Evolutionary conservation across 1,140 invertebrate species (phyloP).

Genomic region (Atta texana): DNA sequence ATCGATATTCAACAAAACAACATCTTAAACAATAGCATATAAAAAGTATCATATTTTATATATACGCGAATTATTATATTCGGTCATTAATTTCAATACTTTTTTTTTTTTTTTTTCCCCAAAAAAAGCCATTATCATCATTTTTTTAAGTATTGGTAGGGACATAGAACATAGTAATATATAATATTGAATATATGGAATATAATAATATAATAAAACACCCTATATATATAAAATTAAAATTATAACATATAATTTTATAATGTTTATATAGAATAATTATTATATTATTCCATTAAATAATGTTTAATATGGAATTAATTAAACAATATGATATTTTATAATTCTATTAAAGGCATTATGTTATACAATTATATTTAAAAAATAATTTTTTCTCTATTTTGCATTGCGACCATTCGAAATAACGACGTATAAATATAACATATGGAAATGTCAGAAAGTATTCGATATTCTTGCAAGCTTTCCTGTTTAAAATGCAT

Average conservation of each 20-base stretch:
- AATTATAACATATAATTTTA: background rate
- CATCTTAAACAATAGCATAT: slow-evolving; percentile 2
- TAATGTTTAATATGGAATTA: too few species aligned
- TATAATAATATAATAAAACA: background rate
- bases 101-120: background rate
- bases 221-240: too few species aligned
- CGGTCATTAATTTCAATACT: slow-evolving; percentile 21
- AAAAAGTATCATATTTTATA: slow-evolving; percentile 32
- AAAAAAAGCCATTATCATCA: background rate
- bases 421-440: slow-evolving; percentile 10
- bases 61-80: background rate
- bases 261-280: background rate
- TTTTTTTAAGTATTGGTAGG: background rate
- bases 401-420: background rate
- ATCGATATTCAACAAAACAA: slow-evolving; percentile 28
- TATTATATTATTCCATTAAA: background rate
- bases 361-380: background rate
- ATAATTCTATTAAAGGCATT: background rate
- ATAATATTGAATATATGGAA: background rate
- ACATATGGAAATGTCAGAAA: slow-evolving; percentile 6
- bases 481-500: slow-evolving; percentile 49
- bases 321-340: background rate
- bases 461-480: slow-evolving; percentile 43
- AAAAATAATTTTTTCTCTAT: background rate
- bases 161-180: background rate